These are phyloP conservation scores for Temnothorax ravouxi DNA, from an alignment of 2,888 invertebrate genomes.

Conservation along the genomic window DNA sequence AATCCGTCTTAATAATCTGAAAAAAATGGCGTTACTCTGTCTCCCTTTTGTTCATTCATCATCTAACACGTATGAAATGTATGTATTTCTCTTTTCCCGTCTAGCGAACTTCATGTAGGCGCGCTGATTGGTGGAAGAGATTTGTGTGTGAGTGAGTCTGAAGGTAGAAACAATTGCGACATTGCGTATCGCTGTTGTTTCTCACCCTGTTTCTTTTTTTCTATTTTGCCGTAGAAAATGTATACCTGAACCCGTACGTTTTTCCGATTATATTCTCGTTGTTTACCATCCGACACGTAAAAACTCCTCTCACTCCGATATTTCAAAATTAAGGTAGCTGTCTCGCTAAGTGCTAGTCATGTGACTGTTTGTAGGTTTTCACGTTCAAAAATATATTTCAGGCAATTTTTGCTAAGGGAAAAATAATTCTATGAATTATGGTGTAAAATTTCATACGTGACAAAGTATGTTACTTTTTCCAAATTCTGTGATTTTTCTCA, in stretches of 20 bases:
- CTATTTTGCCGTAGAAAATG: conserved; percentile 69
- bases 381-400: too few relatives aligned
- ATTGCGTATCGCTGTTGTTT: conserved; percentile 71
- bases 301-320: neutral
- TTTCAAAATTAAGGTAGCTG: conserved; percentile 46
- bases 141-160: conserved; percentile 86
- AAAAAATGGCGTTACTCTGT: conserved; percentile 24
- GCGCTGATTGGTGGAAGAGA: conserved; percentile 85
- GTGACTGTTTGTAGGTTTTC: too few relatives aligned
- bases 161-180: conserved; percentile 82
- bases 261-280: conserved; percentile 59
- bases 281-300: conserved; percentile 49
- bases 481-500: too few relatives aligned
- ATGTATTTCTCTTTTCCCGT: conserved; percentile 85
- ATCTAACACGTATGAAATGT: conserved; percentile 81
- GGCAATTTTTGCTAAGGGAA: too few relatives aligned
- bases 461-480: too few relatives aligned
- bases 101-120: conserved; percentile 86
- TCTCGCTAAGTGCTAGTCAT: too few relatives aligned
- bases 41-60: conserved; percentile 53
- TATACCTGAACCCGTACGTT: conserved; percentile 52
- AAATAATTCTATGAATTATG: too few relatives aligned
- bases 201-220: conserved; percentile 51
- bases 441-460: too few relatives aligned
- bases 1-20: conserved; percentile 11